Evolutionary conservation across 2,113 vertebrate species (phyloP).

Genomic region (Myiopsitta monachus): DNA sequence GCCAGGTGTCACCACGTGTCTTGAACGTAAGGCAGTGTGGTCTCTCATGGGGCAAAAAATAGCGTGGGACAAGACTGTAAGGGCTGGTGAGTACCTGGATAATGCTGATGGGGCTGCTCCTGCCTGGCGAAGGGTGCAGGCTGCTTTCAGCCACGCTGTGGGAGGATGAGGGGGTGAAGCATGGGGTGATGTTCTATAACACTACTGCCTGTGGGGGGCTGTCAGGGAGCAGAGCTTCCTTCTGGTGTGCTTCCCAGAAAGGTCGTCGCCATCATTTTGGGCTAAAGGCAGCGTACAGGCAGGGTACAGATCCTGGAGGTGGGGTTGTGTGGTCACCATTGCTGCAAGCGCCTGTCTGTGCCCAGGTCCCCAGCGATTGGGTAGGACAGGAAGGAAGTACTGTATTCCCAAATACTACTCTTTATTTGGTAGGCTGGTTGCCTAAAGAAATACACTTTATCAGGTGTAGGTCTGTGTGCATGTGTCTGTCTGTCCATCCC

Average conservation of each 20-base stretch:
- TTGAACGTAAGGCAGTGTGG: background rate
- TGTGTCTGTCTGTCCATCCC: background rate
- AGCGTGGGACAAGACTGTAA: background rate
- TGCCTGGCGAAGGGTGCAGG: background rate
- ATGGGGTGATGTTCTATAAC: accelerated
- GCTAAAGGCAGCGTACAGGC: background rate
- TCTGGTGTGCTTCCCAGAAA: background rate
- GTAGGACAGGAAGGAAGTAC: background rate
- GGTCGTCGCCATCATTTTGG: accelerated
- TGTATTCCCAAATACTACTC: background rate
- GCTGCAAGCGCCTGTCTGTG: background rate
- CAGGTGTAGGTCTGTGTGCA: background rate
- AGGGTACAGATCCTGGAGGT: background rate
- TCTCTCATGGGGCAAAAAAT: background rate
- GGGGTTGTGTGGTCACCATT: background rate
- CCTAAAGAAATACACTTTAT: background rate
- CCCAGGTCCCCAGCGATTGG: accelerated
- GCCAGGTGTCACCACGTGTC: background rate
- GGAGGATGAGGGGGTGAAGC: background rate
- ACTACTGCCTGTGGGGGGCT: background rate
- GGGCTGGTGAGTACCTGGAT: background rate
- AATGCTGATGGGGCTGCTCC: background rate
- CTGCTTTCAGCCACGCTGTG: background rate
- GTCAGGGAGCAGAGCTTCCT: background rate
- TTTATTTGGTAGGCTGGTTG: background rate